Percentiles rank a stretch among this genome's conserved stretches.
These are phyloP conservation scores for Ptilorrhoa leucosticta DNA, from an alignment of 2,113 vertebrate species.

Conservation along the genomic window DNA sequence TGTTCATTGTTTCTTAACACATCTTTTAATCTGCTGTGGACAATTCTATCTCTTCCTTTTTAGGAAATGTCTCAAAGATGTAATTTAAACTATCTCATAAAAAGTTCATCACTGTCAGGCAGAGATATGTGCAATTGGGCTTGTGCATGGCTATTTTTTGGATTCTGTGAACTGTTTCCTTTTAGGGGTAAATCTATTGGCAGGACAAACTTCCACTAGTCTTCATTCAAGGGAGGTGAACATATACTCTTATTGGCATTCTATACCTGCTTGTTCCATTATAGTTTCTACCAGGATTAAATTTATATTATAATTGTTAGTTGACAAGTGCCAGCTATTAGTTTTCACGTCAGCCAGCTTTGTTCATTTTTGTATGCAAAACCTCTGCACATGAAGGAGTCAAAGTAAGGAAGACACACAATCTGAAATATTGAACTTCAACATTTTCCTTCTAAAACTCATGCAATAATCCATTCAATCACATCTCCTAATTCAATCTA, in stretches of 20 bases:
- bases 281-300: not conserved
- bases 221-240: not conserved
- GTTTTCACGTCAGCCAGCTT: conserved; percentile 13
- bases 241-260: not conserved
- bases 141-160: conserved; percentile 35
- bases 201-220: not conserved
- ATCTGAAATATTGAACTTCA: not conserved
- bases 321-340: not conserved
- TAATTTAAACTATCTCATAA: conserved; percentile 51
- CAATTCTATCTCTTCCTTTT: conserved; percentile 49
- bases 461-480: not conserved
- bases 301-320: conserved; percentile 7
- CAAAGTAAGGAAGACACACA: not conserved
- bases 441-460: not conserved
- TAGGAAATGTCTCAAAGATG: conserved; percentile 60
- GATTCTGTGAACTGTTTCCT: conserved; percentile 57
- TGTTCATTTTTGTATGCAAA: not conserved
- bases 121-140: conserved; percentile 33
- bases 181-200: conserved; percentile 52
- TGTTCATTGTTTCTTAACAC: conserved; percentile 41
- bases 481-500: not conserved
- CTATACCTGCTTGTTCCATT: not conserved
- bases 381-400: not conserved
- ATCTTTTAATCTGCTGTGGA: conserved; percentile 12
- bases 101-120: conserved; percentile 43